Percentiles rank a stretch among this genome's conserved stretches.
phyloP scores from a whole-genome alignment of 2,113 vertebrate species.

The Mesembrinibis cayennensis region DNA sequence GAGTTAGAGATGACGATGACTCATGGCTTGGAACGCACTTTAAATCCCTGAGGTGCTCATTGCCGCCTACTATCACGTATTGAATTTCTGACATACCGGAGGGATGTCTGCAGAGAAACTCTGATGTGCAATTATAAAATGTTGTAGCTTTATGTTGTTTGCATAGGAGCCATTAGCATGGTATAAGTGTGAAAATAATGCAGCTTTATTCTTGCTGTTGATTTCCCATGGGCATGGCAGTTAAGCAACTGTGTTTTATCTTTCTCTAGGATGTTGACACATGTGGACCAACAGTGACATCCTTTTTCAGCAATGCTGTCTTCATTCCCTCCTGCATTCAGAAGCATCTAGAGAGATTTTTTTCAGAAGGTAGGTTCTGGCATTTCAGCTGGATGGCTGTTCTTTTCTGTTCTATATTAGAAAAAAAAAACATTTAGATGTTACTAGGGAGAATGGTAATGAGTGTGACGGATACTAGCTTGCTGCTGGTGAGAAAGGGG shows the following conservation, averaged over 20 bases:
- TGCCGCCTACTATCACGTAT: conserved; percentile 59
- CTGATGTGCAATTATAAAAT: conserved; percentile 48
- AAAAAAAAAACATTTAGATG: background rate
- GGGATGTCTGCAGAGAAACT: conserved; percentile 61
- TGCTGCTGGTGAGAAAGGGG: background rate
- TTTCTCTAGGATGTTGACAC: conserved; percentile 62
- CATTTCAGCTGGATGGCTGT: background rate
- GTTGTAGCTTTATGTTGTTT: conserved; percentile 38
- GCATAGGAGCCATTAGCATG: conserved; percentile 50
- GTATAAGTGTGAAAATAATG: background rate
- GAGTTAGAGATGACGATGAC: conserved; percentile 46
- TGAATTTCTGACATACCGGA: conserved; percentile 62
- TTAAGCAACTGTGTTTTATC: conserved; percentile 39
- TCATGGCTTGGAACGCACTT: conserved; percentile 57
- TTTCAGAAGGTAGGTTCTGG: conserved; percentile 57
- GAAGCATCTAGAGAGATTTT: conserved; percentile 22
- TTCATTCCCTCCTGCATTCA: conserved; percentile 10
- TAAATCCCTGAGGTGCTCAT: conserved; percentile 62
- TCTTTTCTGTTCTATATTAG: background rate
- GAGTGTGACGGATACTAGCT: background rate
- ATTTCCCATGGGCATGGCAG: conserved; percentile 32
- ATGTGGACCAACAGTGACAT: conserved; percentile 54
- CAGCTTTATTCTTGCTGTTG: background rate
- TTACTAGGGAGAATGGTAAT: background rate
- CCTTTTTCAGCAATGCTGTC: conserved; percentile 14